phyloP scores from a whole-genome alignment of 2,113 vertebrate species.

The Rhinichthys klamathensis region DNA sequence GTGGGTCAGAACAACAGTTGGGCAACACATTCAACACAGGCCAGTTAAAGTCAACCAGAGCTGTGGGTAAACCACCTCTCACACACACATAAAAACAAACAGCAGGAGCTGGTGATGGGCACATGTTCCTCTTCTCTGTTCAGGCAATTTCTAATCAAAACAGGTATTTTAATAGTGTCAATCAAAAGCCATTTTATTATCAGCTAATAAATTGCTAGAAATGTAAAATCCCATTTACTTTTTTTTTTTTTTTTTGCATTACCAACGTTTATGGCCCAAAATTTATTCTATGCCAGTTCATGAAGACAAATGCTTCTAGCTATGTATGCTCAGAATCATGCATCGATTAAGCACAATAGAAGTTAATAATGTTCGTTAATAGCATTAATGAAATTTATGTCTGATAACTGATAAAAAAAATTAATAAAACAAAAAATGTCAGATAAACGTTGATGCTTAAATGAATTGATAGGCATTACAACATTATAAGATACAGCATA shows the following conservation, averaged over 20 bases:
- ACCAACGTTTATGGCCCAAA: not conserved
- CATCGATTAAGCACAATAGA: not conserved
- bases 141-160: not conserved
- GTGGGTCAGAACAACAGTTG: constrained; percentile 22
- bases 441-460: not conserved
- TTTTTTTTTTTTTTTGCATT: not conserved
- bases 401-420: not conserved
- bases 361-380: too few relatives aligned
- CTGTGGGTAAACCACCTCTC: not conserved
- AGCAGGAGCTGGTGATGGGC: constrained; percentile 1
- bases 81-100: not conserved
- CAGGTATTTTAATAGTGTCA: not conserved
- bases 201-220: not conserved
- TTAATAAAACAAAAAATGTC: not conserved
- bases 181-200: not conserved
- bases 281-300: too few relatives aligned
- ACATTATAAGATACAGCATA: not conserved
- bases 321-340: not conserved
- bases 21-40: constrained; percentile 37
- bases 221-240: not conserved
- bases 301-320: not conserved
- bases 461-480: not conserved
- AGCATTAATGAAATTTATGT: not conserved
- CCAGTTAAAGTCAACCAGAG: constrained; percentile 26
- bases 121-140: constrained; percentile 10